Conservation (phyloP, 1,140 invertebrate species). For the Eciton burchellii region DNA sequence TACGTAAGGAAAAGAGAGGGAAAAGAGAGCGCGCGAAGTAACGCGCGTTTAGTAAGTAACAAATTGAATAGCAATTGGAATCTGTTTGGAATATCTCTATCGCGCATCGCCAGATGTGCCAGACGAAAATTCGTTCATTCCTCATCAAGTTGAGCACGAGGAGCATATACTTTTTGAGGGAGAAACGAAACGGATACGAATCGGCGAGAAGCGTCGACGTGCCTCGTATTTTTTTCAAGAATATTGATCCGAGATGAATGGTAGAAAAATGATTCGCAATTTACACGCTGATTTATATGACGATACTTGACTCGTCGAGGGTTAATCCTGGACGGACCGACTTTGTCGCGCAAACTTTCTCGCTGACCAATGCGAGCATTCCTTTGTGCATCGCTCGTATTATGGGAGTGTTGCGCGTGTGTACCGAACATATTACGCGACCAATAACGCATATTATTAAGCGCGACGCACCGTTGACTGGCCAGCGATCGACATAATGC, state of each 20-base stretch:
- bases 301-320: background rate
- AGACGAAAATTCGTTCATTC: no score
- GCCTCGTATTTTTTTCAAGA: no score
- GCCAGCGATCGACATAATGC: slow-evolving; percentile 69
- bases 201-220: no score
- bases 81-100: background rate
- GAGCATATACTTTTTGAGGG: no score
- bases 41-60: background rate
- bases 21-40: background rate
- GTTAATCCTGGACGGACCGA: background rate
- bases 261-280: background rate
- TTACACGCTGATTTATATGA: background rate
- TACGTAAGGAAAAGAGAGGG: no score
- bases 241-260: no score
- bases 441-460: slow-evolving; percentile 68
- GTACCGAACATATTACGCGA: background rate
- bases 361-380: background rate
- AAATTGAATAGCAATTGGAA: background rate
- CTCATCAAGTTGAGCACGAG: no score
- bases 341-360: background rate
- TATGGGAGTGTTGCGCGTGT: slow-evolving; percentile 8
- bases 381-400: slow-evolving; percentile 11
- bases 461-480: slow-evolving; percentile 45
- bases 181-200: no score
- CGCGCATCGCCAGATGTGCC: no score